A percentile compares a stretch with the other conserved stretches of the same genome.
Evolutionary conservation across 1,140 invertebrate species (phyloP).

Genomic region (Drosophila nebulosa): DNA sequence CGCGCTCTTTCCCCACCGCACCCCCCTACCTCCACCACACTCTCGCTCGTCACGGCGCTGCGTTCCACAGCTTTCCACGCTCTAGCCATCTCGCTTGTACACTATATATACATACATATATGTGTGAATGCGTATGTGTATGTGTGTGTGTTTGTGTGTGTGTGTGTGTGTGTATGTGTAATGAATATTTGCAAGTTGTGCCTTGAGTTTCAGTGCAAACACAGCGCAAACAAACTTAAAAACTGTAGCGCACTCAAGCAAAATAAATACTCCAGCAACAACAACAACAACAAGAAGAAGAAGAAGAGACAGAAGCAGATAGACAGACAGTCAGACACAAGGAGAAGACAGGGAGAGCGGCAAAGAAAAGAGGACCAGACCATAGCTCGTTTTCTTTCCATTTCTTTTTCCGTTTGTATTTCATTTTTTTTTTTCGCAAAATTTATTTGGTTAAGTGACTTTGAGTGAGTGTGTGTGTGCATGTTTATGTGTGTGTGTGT

Average conservation of each 20-base stretch:
- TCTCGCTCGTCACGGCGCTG: too few species aligned
- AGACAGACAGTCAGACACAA: background rate
- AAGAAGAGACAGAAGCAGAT: background rate
- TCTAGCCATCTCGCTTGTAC: background rate
- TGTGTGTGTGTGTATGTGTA: slow-evolving; percentile 57
- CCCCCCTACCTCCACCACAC: slow-evolving; percentile 25
- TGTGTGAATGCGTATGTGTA: background rate
- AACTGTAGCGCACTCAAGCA: slow-evolving; percentile 76
- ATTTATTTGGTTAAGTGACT: slow-evolving; percentile 78
- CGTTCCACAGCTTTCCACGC: background rate
- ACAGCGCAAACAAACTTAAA: slow-evolving; percentile 76
- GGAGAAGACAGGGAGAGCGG: background rate
- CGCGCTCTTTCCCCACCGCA: slow-evolving; percentile 31
- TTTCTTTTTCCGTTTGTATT: background rate
- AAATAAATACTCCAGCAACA: slow-evolving; percentile 73
- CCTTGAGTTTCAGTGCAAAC: slow-evolving; percentile 56
- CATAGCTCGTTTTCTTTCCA: background rate
- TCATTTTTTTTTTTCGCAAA: slow-evolving; percentile 27
- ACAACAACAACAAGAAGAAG: too few species aligned
- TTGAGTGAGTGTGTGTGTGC: slow-evolving; percentile 34
- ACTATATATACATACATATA: too few species aligned
- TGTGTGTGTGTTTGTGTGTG: slow-evolving; percentile 14
- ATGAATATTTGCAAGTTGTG: slow-evolving; percentile 78
- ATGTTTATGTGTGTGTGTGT: slow-evolving; percentile 17
- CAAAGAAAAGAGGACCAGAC: background rate